Evolutionary conservation across 1,140 invertebrate genomes (phyloP).

Genomic region (Contarinia nasturtii): DNA sequence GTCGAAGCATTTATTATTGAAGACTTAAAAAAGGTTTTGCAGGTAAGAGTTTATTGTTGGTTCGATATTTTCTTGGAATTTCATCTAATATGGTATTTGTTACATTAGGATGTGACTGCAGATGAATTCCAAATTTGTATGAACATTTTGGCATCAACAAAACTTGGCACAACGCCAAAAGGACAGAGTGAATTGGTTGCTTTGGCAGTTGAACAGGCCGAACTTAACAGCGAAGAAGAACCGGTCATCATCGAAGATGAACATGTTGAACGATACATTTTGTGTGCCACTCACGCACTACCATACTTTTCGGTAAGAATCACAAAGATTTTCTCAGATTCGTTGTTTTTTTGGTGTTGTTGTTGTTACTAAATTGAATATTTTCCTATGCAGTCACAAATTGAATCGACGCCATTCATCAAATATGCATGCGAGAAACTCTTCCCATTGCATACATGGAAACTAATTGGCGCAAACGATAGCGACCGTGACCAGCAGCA

Average conservation of each 20-base stretch:
- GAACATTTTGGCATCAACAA: conserved; percentile 61
- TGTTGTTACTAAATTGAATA: neutral
- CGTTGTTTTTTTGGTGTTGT: neutral
- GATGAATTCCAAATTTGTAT: conserved; percentile 85
- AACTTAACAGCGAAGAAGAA: conserved; percentile 55
- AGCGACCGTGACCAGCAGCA: conserved; percentile 49
- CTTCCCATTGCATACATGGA: conserved; percentile 39
- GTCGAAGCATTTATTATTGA: conserved; percentile 68
- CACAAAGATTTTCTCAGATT: neutral
- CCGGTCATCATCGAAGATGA: conserved; percentile 55
- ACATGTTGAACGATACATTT: conserved; percentile 57
- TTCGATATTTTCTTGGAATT: conserved; percentile 1
- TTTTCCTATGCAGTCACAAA: conserved; percentile 44
- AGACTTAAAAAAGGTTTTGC: conserved; percentile 73
- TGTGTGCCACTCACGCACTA: conserved; percentile 65
- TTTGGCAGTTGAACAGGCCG: conserved; percentile 64
- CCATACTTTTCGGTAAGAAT: conserved; percentile 70
- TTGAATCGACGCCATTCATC: conserved; percentile 73
- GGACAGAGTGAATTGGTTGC: conserved; percentile 77
- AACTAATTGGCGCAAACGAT: conserved; percentile 28
- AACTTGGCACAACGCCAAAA: conserved; percentile 54
- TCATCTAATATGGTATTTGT: conserved; percentile 6
- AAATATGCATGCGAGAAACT: conserved; percentile 74
- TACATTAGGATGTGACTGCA: conserved; percentile 60
- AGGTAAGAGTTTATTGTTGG: conserved; percentile 29